These are phyloP conservation scores for Gerris lacustris DNA, from an alignment of 2,888 invertebrate genomes.

Conservation along the genomic window DNA sequence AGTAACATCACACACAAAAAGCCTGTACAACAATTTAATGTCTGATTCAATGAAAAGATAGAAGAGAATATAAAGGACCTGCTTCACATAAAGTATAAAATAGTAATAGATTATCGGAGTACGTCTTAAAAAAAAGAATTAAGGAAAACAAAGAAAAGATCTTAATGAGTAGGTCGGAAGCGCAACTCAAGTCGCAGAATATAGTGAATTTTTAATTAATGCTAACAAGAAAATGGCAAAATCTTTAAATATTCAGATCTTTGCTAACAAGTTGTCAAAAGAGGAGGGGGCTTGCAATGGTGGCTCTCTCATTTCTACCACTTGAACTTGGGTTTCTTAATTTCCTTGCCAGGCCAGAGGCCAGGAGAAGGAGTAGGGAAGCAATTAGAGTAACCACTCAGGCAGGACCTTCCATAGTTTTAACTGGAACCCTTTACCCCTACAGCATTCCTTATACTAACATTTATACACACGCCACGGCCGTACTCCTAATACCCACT, in stretches of 20 bases:
- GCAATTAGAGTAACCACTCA: slow-evolving; percentile 3
- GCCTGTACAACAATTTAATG: too few species aligned
- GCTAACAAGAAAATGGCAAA: slow-evolving; percentile 3
- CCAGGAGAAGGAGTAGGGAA: background rate
- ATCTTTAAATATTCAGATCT: slow-evolving; percentile 1
- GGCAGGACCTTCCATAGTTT: background rate
- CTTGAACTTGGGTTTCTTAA: background rate
- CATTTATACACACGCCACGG: background rate
- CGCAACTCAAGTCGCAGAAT: too few species aligned
- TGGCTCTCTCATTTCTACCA: background rate
- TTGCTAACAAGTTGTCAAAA: background rate
- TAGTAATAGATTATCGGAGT: too few species aligned
- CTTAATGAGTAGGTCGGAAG: background rate
- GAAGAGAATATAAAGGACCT: too few species aligned
- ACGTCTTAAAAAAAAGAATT: too few species aligned
- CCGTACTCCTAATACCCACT: too few species aligned
- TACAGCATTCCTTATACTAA: background rate
- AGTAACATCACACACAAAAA: too few species aligned
- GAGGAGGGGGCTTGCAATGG: background rate
- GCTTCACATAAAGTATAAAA: too few species aligned
- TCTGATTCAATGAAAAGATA: too few species aligned
- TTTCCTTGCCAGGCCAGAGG: background rate
- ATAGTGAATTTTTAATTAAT: background rate
- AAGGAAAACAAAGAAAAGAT: background rate
- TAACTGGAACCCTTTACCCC: background rate